Evolutionary conservation across 2,797 vertebrate species (phyloP).

Genomic region (Acropternis orthonyx): DNA sequence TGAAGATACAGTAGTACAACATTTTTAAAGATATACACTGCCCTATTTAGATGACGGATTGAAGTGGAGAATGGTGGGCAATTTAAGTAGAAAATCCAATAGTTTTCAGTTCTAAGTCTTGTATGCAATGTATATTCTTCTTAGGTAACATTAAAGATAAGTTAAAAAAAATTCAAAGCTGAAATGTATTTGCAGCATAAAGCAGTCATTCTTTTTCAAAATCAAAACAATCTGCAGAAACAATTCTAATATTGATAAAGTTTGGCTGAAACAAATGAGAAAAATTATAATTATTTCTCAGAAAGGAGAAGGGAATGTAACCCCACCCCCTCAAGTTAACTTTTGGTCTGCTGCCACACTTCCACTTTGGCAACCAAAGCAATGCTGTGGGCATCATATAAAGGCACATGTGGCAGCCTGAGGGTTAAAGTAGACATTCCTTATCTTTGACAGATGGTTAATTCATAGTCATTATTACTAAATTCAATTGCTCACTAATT

Average conservation of each 20-base stretch:
- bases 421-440: conserved; percentile 39
- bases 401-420: conserved; percentile 18
- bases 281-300: conserved; percentile 12
- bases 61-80: not conserved
- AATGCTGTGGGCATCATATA: conserved; percentile 9
- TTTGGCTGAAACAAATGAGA: not conserved
- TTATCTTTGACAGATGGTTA: conserved; percentile 63
- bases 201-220: conserved; percentile 24
- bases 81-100: not conserved
- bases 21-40: not conserved
- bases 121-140: not conserved
- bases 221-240: conserved; percentile 32
- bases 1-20: not conserved
- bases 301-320: not conserved
- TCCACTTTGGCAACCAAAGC: conserved; percentile 26
- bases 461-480: conserved; percentile 61
- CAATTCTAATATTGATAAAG: not conserved
- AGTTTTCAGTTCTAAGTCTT: not conserved
- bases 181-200: conserved; percentile 41
- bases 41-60: not conserved
- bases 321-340: not conserved
- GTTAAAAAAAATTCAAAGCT: conserved; percentile 12
- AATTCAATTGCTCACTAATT: conserved; percentile 54
- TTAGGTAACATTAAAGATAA: conserved; percentile 39
- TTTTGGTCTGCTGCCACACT: conserved; percentile 3